phyloP scores from a whole-genome alignment of 2,113 vertebrate genomes.

The Ranitomeya imitator region DNA sequence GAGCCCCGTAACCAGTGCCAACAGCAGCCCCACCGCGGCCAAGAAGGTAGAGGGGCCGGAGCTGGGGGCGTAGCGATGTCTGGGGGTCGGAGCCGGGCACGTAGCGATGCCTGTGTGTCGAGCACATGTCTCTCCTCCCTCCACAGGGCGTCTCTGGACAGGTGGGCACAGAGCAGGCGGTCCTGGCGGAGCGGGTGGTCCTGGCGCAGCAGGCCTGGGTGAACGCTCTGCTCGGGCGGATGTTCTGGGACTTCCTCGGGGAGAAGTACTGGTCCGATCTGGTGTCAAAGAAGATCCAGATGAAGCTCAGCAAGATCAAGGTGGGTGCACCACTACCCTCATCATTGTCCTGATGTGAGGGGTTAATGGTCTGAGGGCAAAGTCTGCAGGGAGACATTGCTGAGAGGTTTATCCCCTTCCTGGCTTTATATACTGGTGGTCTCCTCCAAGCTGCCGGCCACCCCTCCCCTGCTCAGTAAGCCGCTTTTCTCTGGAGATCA shows the following conservation, averaged over 20 bases:
- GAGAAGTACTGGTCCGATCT: constrained; percentile 96
- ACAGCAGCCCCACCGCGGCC: constrained; percentile 85
- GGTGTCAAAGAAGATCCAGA: constrained; percentile 98
- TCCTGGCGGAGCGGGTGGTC: constrained; percentile 68
- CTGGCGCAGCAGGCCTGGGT: constrained; percentile 90
- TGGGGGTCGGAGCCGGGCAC: too few relatives aligned
- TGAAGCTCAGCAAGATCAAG: constrained; percentile 99
- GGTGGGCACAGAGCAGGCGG: constrained; percentile 71
- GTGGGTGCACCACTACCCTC: constrained; percentile 68
- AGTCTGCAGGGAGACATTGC: neutral
- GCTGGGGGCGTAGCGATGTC: neutral
- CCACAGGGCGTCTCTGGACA: constrained; percentile 62
- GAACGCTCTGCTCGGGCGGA: constrained; percentile 91
- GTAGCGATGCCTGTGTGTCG: too few relatives aligned
- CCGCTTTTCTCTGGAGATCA: too few relatives aligned
- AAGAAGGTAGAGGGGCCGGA: constrained; percentile 81
- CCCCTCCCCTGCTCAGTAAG: too few relatives aligned
- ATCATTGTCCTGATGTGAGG: neutral
- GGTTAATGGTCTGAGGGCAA: neutral
- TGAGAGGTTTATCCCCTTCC: neutral
- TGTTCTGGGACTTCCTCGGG: constrained; percentile 98
- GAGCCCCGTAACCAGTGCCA: constrained; percentile 83
- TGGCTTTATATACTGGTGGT: neutral
- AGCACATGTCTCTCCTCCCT: neutral
- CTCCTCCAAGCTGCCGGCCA: too few relatives aligned